Evolutionary conservation across 23 tunicate genomes (phyloP).

Genomic region (Styela plicata): DNA sequence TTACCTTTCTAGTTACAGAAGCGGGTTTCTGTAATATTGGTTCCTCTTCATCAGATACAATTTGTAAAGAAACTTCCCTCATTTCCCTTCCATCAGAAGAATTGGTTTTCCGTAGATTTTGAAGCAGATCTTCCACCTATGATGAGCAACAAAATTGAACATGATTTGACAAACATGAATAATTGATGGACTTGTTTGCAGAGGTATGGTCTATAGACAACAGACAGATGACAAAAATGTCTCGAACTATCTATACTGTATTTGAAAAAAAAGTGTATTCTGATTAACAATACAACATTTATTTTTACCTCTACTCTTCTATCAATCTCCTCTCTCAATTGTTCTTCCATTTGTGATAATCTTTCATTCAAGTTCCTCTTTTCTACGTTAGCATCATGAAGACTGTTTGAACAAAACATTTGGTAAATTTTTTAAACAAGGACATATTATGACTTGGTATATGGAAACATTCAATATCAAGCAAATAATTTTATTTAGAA

Average conservation of each 20-base stretch:
- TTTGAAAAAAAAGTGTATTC: too few relatives aligned
- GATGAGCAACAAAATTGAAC: too few relatives aligned
- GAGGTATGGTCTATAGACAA: too few relatives aligned
- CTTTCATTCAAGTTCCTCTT: slow-evolving; percentile 25
- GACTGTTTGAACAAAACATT: slow-evolving; percentile 10
- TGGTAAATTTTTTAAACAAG: too few relatives aligned
- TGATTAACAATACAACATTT: too few relatives aligned
- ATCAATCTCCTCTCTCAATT: slow-evolving; percentile 41
- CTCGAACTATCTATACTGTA: too few relatives aligned
- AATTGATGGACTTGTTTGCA: too few relatives aligned
- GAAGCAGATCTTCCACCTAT: slow-evolving; percentile 25
- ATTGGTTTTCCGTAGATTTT: background rate
- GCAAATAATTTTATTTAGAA: too few relatives aligned
- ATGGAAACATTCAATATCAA: too few relatives aligned
- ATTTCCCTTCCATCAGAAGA: background rate
- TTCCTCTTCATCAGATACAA: slow-evolving; percentile 36
- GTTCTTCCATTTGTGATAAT: slow-evolving; percentile 32
- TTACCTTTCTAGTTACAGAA: slow-evolving; percentile 41
- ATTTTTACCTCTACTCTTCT: slow-evolving; percentile 33
- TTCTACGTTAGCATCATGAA: slow-evolving; percentile 30
- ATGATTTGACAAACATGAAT: too few relatives aligned
- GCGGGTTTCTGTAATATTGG: slow-evolving; percentile 38
- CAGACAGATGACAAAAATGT: too few relatives aligned
- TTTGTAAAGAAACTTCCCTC: slow-evolving; percentile 17
- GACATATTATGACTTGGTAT: too few relatives aligned